Evolutionary conservation across 2,797 vertebrate genomes (phyloP).

Genomic region (Syncerus caffer): DNA sequence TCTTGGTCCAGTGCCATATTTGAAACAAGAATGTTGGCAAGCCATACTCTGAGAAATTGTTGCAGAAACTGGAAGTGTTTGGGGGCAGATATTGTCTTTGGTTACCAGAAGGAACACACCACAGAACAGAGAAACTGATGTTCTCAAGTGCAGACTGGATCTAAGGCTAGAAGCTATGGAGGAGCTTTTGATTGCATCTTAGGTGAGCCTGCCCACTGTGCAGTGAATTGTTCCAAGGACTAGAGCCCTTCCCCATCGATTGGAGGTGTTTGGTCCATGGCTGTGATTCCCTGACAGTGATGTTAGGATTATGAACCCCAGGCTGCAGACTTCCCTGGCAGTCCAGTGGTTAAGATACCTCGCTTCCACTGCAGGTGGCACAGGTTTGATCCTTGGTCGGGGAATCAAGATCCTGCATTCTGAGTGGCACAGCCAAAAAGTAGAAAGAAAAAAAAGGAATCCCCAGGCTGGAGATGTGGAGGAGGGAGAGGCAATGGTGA

Average conservation of each 20-base stretch:
- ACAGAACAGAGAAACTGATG: not conserved
- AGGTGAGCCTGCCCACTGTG: not conserved
- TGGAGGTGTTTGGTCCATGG: not conserved
- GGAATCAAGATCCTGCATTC: not conserved
- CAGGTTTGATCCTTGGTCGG: not conserved
- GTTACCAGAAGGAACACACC: not conserved
- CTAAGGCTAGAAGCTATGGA: not conserved
- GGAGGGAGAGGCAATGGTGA: not conserved
- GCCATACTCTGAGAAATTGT: not conserved
- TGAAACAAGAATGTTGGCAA: not conserved
- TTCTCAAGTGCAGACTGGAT: not conserved
- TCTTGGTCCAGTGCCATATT: not conserved
- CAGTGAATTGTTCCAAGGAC: not conserved
- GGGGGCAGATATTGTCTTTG: not conserved
- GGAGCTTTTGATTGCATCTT: not conserved
- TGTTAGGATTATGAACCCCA: not conserved
- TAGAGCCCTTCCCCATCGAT: fast-evolving
- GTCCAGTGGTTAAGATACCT: not conserved
- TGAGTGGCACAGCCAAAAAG: not conserved
- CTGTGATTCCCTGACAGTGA: not conserved
- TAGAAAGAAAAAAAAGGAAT: not conserved
- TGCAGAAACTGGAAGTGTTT: not conserved
- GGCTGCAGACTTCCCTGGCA: not conserved
- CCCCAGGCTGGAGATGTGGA: not conserved
- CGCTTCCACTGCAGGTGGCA: not conserved